Percentiles rank a stretch among this genome's conserved stretches.
Conservation (phyloP, 1,140 invertebrate species). For the Scaptomyza montana region DNA sequence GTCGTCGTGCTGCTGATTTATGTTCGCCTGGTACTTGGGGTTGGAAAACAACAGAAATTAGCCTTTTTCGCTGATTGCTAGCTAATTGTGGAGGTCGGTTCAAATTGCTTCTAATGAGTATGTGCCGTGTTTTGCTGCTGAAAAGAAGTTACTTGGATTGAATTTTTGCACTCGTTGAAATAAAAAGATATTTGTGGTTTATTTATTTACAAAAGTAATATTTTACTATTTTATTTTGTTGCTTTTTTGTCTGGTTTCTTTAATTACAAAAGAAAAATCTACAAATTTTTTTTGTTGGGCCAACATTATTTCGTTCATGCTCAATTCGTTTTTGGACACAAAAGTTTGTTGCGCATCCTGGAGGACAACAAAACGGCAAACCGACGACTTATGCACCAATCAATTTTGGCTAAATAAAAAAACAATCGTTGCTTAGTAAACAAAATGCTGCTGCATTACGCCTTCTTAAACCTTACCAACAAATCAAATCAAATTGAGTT, state of each 20-base stretch:
- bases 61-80: too few relatives aligned
- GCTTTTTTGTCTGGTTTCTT: slow-evolving; percentile 56
- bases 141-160: too few relatives aligned
- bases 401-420: slow-evolving; percentile 43
- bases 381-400: slow-evolving; percentile 66
- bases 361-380: slow-evolving; percentile 64
- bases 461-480: background rate
- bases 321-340: slow-evolving; percentile 31
- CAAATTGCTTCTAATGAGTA: too few relatives aligned
- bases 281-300: slow-evolving; percentile 58
- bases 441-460: slow-evolving; percentile 18
- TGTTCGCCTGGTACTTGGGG: too few relatives aligned
- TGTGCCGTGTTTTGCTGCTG: too few relatives aligned
- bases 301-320: slow-evolving; percentile 30
- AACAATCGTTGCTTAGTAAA: slow-evolving; percentile 17
- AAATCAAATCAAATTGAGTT: slow-evolving; percentile 1
- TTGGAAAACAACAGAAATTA: too few relatives aligned
- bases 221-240: slow-evolving; percentile 83
- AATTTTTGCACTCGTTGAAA: slow-evolving; percentile 10
- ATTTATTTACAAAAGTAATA: slow-evolving; percentile 84
- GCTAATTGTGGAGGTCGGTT: too few relatives aligned
- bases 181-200: slow-evolving; percentile 28
- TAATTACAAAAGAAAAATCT: slow-evolving; percentile 69
- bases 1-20: too few relatives aligned
- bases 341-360: slow-evolving; percentile 39